A percentile compares a stretch with the other conserved stretches of the same genome.
Conservation (phyloP, 1,140 invertebrate genomes). For the Sipha flava region DNA sequence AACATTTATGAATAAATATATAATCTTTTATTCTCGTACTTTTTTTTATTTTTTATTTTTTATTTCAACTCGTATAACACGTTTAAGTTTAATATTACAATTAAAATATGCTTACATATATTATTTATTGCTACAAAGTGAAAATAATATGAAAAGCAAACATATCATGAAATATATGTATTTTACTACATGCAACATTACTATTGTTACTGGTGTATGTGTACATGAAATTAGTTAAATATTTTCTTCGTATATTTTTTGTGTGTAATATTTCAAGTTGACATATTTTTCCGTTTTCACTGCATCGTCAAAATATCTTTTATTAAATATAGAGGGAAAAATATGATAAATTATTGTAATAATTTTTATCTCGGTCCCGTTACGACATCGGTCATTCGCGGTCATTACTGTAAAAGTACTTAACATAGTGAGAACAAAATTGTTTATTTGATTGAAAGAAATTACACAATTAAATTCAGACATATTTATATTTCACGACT, state of each 20-base stretch:
- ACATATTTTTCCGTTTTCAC: not conserved
- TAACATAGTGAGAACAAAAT: not conserved
- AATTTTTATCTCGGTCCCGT: not conserved
- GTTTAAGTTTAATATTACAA: too few relatives aligned
- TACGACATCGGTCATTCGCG: not conserved
- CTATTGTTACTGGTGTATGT: not conserved
- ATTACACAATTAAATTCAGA: not conserved
- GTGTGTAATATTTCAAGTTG: not conserved
- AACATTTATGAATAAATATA: too few relatives aligned
- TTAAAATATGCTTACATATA: too few relatives aligned
- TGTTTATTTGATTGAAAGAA: not conserved
- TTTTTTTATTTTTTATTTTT: too few relatives aligned
- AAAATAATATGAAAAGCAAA: too few relatives aligned
- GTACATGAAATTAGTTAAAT: not conserved
- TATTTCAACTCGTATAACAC: too few relatives aligned
- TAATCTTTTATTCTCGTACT: too few relatives aligned
- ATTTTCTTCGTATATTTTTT: not conserved
- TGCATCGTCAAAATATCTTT: not conserved
- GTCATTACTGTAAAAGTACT: not conserved
- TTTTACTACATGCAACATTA: not conserved
- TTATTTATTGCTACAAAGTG: too few relatives aligned
- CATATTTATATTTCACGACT: too few relatives aligned
- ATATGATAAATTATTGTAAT: not conserved
- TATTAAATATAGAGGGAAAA: not conserved
- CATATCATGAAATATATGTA: too few relatives aligned